phyloP scores from a whole-genome alignment of 2,888 invertebrate species.

The Rotaria socialis region DNA sequence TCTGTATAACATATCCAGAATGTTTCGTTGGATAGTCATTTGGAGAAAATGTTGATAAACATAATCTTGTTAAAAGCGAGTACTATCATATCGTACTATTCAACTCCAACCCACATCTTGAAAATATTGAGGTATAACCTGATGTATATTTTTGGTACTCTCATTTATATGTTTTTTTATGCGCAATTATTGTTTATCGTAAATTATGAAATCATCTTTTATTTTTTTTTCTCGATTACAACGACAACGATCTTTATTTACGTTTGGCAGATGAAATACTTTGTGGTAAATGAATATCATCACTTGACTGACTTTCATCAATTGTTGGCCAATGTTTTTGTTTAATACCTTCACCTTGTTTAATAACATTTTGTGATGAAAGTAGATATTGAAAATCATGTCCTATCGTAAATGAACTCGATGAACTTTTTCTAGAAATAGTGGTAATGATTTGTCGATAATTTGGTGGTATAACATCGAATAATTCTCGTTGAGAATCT shows the following conservation, averaged over 20 bases:
- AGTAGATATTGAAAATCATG: constrained; percentile 20
- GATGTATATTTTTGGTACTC: too few species aligned
- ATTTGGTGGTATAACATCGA: not conserved
- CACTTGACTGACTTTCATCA: constrained; percentile 12
- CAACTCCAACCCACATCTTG: too few species aligned
- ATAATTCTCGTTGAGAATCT: not conserved
- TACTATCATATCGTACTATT: too few species aligned
- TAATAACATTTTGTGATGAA: not conserved
- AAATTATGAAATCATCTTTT: too few species aligned
- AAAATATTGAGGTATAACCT: too few species aligned
- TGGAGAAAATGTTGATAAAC: too few species aligned
- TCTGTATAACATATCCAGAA: too few species aligned
- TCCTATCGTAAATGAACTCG: not conserved
- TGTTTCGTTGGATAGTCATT: too few species aligned
- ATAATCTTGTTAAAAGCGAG: too few species aligned
- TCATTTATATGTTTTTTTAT: too few species aligned
- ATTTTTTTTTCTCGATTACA: not conserved
- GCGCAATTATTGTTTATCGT: too few species aligned
- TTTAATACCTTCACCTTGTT: not conserved
- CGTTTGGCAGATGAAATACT: not conserved
- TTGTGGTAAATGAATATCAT: constrained; percentile 23
- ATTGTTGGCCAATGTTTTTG: not conserved
- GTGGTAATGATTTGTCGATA: not conserved
- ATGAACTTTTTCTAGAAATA: not conserved
- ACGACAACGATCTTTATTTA: not conserved